These are phyloP conservation scores for Tonatia bakeri DNA, from an alignment of 2,113 vertebrate genomes.

Conservation along the genomic window DNA sequence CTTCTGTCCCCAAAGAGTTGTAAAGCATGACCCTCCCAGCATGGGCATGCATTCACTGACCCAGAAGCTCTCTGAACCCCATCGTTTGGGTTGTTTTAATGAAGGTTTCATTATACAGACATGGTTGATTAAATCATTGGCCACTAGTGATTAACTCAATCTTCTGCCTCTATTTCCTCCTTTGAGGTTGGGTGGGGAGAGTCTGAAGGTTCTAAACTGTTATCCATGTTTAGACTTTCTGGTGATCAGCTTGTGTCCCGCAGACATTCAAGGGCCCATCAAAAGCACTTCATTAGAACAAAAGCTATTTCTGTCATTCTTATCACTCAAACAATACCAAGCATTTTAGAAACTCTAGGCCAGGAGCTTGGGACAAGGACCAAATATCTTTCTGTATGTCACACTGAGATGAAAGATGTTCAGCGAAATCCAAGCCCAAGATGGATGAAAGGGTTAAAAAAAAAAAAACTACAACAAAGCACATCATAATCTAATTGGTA, in stretches of 20 bases:
- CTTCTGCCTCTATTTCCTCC: neutral
- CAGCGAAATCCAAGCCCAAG: neutral
- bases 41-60: no score
- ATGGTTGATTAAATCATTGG: neutral
- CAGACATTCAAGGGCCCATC: neutral
- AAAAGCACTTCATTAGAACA: neutral
- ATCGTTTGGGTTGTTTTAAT: neutral
- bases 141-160: neutral
- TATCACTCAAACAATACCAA: neutral
- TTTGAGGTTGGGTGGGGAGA: neutral
- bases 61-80: neutral
- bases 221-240: neutral
- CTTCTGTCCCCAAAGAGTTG: neutral
- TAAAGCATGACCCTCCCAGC: accelerated
- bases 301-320: neutral
- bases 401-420: neutral
- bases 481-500: neutral
- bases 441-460: neutral
- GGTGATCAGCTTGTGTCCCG: neutral
- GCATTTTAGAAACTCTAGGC: neutral
- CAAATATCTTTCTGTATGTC: neutral
- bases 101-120: neutral
- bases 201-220: neutral
- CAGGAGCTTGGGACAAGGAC: neutral
- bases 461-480: neutral